Evolutionary conservation across 2,888 invertebrate species (phyloP), one percentile per base, ranked within the genome.

Genomic region (Himalopsyche japonica): DNA sequence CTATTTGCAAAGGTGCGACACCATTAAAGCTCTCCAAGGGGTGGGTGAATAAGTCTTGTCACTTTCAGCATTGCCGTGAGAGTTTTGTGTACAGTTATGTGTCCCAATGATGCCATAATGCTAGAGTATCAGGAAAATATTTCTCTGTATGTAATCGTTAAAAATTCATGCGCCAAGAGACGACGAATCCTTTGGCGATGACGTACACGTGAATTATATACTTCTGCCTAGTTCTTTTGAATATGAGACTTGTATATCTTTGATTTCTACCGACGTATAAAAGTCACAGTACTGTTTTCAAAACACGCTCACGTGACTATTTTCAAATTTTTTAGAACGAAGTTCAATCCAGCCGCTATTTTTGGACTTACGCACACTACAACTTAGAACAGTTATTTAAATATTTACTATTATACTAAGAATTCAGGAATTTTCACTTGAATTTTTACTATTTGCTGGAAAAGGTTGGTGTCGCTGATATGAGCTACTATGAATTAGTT

Each of bases 141-240:
- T 30, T 48, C 49, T 76, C 82, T 30, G 82, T 32, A 77, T 27
- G 82, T 79, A 79, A 57, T 86, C 83, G 86, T 86, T 86, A 86
- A 86, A 86, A 86, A 86, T 86, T 86, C 84, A 86, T 86, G 86
- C 86, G 49, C 82, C 76, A 79, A 57, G 82, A 86, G 84, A 82
- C 76, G 85, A 34, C 49, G 83, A 76, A 47, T 20, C 82, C 76
- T 76, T 81, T 70, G 30, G 70, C 70, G 30, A 70, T 70, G 70
- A 70, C 30, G 27, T 70, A 70, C 5, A 70, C 70, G 70, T 70
- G 70, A 70, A 70, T 27, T 70, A 27, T 27, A 30, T 30, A 70
- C 12, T 30, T 70, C 6, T 64, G 4, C 70, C 12, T 30, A 27
- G 30, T 27, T 70, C 27, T 70, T 70, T 70, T 15, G 30, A 24